phyloP scores from a whole-genome alignment of 2,113 vertebrate species.

The Cariama cristata region DNA sequence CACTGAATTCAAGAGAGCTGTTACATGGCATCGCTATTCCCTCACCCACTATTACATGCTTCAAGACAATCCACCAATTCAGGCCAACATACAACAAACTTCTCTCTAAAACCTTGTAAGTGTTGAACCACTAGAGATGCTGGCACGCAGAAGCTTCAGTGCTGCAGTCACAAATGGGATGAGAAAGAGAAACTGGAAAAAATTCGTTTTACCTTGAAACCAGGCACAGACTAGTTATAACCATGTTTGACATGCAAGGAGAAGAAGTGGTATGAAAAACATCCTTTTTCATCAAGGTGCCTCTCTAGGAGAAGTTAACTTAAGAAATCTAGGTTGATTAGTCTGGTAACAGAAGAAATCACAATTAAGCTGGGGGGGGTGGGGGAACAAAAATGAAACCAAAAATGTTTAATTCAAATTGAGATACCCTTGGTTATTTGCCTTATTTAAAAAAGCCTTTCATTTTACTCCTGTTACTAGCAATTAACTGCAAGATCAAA shows the following conservation, averaged over 20 bases:
- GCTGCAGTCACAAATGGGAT: neutral
- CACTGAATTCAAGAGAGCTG: neutral
- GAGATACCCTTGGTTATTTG: neutral
- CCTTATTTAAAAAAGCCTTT: neutral
- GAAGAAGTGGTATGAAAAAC: neutral
- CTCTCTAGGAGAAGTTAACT: neutral
- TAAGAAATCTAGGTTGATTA: neutral
- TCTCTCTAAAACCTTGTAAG: accelerated
- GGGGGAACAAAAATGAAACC: accelerated
- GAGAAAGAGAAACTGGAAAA: neutral
- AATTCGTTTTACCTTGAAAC: neutral
- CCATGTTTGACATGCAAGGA: neutral
- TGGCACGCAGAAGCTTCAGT: neutral
- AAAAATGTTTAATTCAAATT: neutral
- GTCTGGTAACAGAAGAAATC: neutral
- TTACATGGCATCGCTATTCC: neutral
- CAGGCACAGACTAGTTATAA: neutral
- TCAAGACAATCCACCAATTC: neutral
- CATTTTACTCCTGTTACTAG: neutral
- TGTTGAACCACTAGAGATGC: neutral
- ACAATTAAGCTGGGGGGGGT: neutral
- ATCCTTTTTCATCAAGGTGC: neutral
- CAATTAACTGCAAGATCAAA: neutral
- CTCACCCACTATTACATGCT: neutral
- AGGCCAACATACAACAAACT: neutral